Evolutionary conservation across 2,113 vertebrate genomes (phyloP).

Genomic region (Tychaedon coryphoeus): DNA sequence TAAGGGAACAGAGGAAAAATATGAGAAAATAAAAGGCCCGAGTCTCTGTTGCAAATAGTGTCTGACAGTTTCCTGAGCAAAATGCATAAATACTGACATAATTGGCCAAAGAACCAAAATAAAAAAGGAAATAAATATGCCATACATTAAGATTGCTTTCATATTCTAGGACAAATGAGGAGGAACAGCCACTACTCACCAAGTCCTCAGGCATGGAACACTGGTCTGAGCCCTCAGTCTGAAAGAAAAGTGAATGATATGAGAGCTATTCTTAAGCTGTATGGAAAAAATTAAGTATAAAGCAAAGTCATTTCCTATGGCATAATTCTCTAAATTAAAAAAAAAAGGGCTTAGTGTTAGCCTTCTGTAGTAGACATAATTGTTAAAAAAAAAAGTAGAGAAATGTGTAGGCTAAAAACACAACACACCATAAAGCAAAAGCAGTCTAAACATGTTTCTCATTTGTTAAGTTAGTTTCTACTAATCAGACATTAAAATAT

Average conservation of each 20-base stretch:
- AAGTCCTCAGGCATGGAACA: constrained; percentile 94
- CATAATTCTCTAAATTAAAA: background rate
- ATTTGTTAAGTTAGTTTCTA: background rate
- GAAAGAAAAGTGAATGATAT: constrained; percentile 45
- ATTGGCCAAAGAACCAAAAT: background rate
- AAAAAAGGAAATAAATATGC: background rate
- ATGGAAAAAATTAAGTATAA: background rate
- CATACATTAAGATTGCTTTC: background rate
- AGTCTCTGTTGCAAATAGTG: background rate
- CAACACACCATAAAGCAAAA: background rate
- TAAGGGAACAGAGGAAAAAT: background rate
- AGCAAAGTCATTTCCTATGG: background rate
- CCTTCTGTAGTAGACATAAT: background rate
- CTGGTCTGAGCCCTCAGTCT: constrained; percentile 88
- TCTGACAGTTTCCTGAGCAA: background rate
- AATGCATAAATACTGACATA: background rate
- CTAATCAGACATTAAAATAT: background rate
- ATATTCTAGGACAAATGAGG: background rate
- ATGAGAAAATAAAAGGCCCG: background rate
- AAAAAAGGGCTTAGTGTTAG: background rate
- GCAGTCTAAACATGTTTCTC: background rate
- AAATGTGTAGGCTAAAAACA: background rate
- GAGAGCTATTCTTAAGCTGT: background rate
- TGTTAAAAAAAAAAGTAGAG: background rate
- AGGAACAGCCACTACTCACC: constrained; percentile 75